Evolutionary conservation across 1,140 invertebrate genomes (phyloP).

Genomic region (Nymphalis io): DNA sequence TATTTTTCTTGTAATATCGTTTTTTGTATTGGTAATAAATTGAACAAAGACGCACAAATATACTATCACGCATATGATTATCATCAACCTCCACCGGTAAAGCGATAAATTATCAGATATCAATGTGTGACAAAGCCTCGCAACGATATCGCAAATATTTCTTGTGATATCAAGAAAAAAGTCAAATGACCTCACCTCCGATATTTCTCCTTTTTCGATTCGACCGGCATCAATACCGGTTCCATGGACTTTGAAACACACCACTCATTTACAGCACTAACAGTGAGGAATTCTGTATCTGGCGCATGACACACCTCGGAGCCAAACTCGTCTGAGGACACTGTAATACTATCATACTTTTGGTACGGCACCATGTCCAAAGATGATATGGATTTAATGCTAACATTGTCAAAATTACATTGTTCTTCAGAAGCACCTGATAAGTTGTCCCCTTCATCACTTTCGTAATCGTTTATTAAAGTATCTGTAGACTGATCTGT

Average conservation of each 20-base stretch:
- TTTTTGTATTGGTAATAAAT: slow-evolving; percentile 20
- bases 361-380: slow-evolving; percentile 77
- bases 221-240: slow-evolving; percentile 71
- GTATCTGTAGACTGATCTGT: slow-evolving; percentile 76
- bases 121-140: slow-evolving; percentile 54
- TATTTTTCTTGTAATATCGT: not conserved
- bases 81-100: slow-evolving; percentile 51
- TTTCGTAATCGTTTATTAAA: slow-evolving; percentile 72
- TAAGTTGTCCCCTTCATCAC: slow-evolving; percentile 65
- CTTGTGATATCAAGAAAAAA: slow-evolving; percentile 58
- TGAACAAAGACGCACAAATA: slow-evolving; percentile 47
- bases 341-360: slow-evolving; percentile 76
- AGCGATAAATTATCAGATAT: slow-evolving; percentile 68
- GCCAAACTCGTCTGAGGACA: slow-evolving; percentile 77
- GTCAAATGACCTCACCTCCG: slow-evolving; percentile 69
- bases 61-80: slow-evolving; percentile 41
- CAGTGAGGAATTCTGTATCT: slow-evolving; percentile 71
- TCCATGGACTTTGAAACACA: slow-evolving; percentile 69
- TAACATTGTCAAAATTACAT: slow-evolving; percentile 77
- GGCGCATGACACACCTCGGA: slow-evolving; percentile 75
- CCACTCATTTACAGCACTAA: slow-evolving; percentile 79
- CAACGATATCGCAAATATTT: slow-evolving; percentile 68
- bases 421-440: slow-evolving; percentile 65
- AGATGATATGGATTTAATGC: slow-evolving; percentile 76
- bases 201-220: slow-evolving; percentile 79